These are phyloP conservation scores for Rhogogaster chlorosoma DNA, from an alignment of 2,888 invertebrate genomes.

Conservation along the genomic window DNA sequence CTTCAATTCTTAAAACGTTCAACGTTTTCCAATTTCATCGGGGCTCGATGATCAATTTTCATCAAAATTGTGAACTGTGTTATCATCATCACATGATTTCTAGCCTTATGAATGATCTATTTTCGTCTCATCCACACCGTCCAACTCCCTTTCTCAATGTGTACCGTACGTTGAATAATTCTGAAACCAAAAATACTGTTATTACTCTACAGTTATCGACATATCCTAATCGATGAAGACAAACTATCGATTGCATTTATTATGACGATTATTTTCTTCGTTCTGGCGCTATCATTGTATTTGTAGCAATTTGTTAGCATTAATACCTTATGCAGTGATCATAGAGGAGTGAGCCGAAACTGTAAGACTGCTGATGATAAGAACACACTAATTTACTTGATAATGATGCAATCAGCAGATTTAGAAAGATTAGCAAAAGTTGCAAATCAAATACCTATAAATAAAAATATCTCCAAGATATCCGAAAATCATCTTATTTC, in stretches of 20 bases:
- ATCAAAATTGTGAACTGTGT: neutral
- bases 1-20: neutral
- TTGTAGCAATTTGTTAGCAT: neutral
- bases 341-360: neutral
- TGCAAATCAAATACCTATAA: neutral
- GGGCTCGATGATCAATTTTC: neutral
- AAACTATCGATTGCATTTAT: neutral
- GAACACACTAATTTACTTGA: neutral
- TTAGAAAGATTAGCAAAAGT: neutral
- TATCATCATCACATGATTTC: constrained; percentile 12
- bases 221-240: neutral
- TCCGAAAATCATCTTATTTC: neutral
- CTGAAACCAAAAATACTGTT: neutral
- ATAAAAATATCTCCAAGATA: neutral
- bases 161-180: neutral
- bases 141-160: neutral
- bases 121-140: neutral
- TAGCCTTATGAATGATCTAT: neutral
- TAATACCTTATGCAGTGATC: neutral
- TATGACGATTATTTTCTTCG: neutral
- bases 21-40: neutral
- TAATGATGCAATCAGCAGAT: neutral
- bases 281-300: neutral
- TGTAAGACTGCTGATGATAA: neutral
- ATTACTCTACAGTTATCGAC: neutral